A percentile compares a stretch with the other conserved stretches of the same genome.
Conservation (phyloP, 2,797 vertebrate genomes). For the Pampus argenteus region DNA sequence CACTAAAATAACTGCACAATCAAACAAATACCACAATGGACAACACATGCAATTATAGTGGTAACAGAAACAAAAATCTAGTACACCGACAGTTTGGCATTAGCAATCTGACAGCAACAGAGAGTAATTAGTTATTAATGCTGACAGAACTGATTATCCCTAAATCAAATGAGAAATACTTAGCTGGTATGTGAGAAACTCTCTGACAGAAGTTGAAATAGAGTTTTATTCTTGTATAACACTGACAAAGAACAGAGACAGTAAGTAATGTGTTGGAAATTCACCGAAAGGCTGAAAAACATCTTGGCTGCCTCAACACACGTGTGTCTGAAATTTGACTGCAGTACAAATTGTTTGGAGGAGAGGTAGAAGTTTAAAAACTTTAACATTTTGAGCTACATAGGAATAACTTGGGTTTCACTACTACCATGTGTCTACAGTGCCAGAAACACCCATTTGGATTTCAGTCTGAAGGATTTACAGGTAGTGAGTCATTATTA, state of each 20-base stretch:
- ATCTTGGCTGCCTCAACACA: not conserved
- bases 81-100: slow-evolving; percentile 49
- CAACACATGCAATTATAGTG: slow-evolving; percentile 35
- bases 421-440: slow-evolving; percentile 13
- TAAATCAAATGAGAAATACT: slow-evolving; percentile 53
- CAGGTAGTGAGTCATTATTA: slow-evolving; percentile 72
- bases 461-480: slow-evolving; percentile 54
- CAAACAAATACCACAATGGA: slow-evolving; percentile 30
- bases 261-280: not conserved
- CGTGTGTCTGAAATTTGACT: slow-evolving; percentile 9
- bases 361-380: not conserved
- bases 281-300: slow-evolving; percentile 7
- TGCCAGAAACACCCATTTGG: slow-evolving; percentile 45
- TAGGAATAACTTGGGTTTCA: slow-evolving; percentile 6
- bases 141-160: slow-evolving; percentile 51
- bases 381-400: not conserved
- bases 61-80: slow-evolving; percentile 47
- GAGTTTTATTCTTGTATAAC: slow-evolving; percentile 33
- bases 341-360: not conserved
- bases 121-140: slow-evolving; percentile 57
- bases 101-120: slow-evolving; percentile 46
- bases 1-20: slow-evolving; percentile 47
- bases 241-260: slow-evolving; percentile 15
- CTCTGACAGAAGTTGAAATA: slow-evolving; percentile 21
- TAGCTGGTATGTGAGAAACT: slow-evolving; percentile 18